Evolutionary conservation across 1,140 invertebrate species (phyloP), one percentile per base, ranked within the genome.

Genomic region (Rhynchophorus ferrugineus): DNA sequence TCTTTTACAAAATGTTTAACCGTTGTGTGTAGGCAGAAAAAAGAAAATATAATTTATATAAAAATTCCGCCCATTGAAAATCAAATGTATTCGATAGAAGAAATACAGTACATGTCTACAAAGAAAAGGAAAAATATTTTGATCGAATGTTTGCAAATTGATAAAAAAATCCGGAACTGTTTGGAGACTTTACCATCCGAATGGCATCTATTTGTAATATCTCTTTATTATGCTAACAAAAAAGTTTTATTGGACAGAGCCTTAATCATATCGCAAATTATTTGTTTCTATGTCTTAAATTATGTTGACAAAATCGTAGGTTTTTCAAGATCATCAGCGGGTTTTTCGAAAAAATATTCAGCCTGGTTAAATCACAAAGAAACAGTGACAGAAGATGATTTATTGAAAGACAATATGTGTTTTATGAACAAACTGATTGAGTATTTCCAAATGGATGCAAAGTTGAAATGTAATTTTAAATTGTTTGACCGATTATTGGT

Each of bases 211-310:
- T 79, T 80, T 54, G 69, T 85, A 39, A 67, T 79, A 33, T 69
- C 75, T 9, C 68, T 86, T 1, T 70, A 84, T 6, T 89, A 79
- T 71, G 89, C 85, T 85, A 66, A 75, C 36, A 71, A 67, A 63
- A 75, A 77, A 65, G 71, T 70, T 65, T 59, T 5, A 43, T 42
- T 75, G 17, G 76, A 76, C 18, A 56, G 71, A 20, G 60, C 67
- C 47, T 75, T 85, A 62, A 38, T 85, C 3, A 77, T 82, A 57
- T 70, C 79, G 21, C 36, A 86, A 29, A 57, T 87, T 7, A 66
- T 85, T 21, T 75, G 74, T 54, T 69, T 75, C 33, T 74, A 85
- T 54, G 71, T 80, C 19, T 66, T 83, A 39, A 71, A 78, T 22
- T 74, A 80, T 16, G 68, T 87, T 33, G 80, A 84, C 67, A 65